A percentile compares a stretch with the other conserved stretches of the same genome.
Conservation (phyloP, 2,888 invertebrate genomes). For the Apodemia hepburni region DNA sequence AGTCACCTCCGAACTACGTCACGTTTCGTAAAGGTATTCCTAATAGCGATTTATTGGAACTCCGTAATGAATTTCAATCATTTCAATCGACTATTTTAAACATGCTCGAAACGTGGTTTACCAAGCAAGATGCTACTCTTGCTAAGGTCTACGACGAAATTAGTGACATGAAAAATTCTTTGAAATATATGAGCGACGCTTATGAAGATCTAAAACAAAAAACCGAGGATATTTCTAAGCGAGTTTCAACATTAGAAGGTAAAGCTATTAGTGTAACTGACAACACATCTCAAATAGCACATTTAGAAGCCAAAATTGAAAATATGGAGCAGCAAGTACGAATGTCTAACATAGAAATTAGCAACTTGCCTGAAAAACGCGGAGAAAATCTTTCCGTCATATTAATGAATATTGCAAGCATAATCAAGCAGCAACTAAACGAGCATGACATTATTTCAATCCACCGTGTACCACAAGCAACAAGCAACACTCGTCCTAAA, state of each 20-base stretch:
- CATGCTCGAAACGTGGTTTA: background rate
- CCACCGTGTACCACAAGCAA: conserved; percentile 22
- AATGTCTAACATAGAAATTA: conserved; percentile 26
- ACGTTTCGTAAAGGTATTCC: background rate
- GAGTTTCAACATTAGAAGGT: background rate
- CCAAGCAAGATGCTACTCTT: background rate
- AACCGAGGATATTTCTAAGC: background rate
- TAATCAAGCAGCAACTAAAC: conserved; percentile 16
- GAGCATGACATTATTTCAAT: conserved; percentile 16
- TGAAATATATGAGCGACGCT: background rate
- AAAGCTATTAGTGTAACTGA: background rate
- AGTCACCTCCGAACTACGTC: background rate
- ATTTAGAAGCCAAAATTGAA: conserved; percentile 19
- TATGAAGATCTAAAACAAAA: background rate
- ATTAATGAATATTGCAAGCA: conserved; percentile 15
- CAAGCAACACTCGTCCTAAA: conserved; percentile 16
- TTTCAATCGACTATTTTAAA: background rate
- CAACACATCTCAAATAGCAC: background rate
- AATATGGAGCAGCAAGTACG: conserved; percentile 27
- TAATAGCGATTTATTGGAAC: background rate
- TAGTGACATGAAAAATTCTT: background rate
- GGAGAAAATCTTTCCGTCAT: conserved; percentile 18
- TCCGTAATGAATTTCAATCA: background rate
- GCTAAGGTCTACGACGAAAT: background rate
- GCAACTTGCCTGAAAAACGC: conserved; percentile 26